phyloP scores from a whole-genome alignment of 1,140 invertebrate genomes.

The Gonioctena quinquepunctata region DNA sequence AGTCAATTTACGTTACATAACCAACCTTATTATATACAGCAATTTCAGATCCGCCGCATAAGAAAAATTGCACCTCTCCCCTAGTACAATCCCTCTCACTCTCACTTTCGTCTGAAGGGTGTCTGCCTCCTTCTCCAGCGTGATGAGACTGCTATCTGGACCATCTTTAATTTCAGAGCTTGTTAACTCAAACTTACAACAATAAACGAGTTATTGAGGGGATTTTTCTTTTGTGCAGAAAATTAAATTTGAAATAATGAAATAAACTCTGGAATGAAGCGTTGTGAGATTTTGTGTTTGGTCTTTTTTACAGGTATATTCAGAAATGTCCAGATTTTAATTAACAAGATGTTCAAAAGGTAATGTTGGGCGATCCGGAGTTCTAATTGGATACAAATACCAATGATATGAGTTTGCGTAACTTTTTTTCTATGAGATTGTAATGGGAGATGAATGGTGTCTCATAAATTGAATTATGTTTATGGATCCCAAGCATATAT shows the following conservation, averaged over 20 bases:
- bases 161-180: conserved; percentile 48
- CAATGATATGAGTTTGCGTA: too few relatives aligned
- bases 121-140: conserved; percentile 15
- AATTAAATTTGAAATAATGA: conserved; percentile 33
- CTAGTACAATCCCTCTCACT: conserved; percentile 22
- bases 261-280: conserved; percentile 18
- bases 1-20: conserved; percentile 42
- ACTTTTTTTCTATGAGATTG: too few relatives aligned
- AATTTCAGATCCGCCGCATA: conserved; percentile 46
- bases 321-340: not conserved
- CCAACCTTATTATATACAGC: conserved; percentile 46
- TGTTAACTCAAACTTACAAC: conserved; percentile 47
- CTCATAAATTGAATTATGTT: not conserved
- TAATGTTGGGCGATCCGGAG: too few relatives aligned
- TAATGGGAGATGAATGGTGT: too few relatives aligned
- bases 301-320: not conserved
- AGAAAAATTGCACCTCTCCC: conserved; percentile 46
- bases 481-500: too few relatives aligned
- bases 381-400: too few relatives aligned
- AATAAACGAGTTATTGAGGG: conserved; percentile 42
- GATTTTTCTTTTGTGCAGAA: conserved; percentile 34
- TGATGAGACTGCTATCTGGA: conserved; percentile 39
- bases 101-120: not conserved
- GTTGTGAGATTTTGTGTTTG: not conserved
- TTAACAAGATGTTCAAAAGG: not conserved